Percentiles rank a stretch among this genome's conserved stretches.
These are phyloP conservation scores for Picus viridis DNA, from an alignment of 2,797 vertebrate species.

Conservation along the genomic window DNA sequence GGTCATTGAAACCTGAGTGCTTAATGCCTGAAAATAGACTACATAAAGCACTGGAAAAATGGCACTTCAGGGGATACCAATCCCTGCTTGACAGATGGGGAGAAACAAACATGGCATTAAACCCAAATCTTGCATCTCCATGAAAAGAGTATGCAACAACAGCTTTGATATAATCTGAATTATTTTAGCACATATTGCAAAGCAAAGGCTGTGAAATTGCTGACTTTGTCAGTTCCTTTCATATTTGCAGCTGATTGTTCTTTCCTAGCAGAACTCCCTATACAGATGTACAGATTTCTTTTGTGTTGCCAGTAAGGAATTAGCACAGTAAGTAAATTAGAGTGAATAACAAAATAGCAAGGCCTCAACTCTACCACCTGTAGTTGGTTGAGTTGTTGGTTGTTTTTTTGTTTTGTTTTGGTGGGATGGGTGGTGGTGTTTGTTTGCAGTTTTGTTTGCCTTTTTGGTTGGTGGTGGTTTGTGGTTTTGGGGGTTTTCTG, in stretches of 20 bases:
- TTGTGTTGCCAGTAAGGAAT: neutral
- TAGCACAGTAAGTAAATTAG: neutral
- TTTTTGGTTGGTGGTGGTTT: neutral
- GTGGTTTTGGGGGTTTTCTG: fast-evolving
- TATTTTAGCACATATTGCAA: neutral
- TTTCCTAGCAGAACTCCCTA: conserved; percentile 6
- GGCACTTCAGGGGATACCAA: fast-evolving
- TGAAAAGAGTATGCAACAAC: fast-evolving
- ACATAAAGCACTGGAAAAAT: neutral
- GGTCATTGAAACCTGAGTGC: neutral
- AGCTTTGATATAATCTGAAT: neutral
- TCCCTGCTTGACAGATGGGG: neutral
- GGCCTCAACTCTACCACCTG: neutral
- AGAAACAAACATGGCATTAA: too few species aligned
- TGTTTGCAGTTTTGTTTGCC: too few species aligned
- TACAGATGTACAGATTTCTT: conserved; percentile 15
- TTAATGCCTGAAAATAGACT: neutral
- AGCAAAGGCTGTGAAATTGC: conserved; percentile 43
- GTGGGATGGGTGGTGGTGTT: too few species aligned
- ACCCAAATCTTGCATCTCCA: neutral
- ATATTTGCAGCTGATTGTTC: conserved; percentile 42
- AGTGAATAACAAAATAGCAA: neutral
- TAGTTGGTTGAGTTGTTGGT: neutral
- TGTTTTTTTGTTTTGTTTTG: too few species aligned
- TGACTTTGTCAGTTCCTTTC: conserved; percentile 37